Base-by-base conservation (phyloP, 2,888 invertebrate genomes). In the Hydraecia micacea region DNA sequence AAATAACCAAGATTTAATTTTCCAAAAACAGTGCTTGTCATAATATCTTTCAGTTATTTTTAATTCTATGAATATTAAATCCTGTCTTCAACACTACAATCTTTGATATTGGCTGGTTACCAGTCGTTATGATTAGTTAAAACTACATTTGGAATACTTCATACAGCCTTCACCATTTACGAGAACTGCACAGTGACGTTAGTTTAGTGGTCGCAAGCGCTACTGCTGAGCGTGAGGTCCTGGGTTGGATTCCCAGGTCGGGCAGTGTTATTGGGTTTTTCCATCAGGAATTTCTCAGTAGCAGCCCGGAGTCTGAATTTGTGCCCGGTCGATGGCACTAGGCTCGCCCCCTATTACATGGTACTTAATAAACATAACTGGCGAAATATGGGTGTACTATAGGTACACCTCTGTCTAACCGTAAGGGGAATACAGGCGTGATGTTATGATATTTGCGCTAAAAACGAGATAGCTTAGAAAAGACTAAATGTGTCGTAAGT, bases 361-460 rank as follows among this genome's bases (percentile, higher is more conserved):
- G 25, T 3, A 55, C 25, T 25, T 8, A 9, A 25, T 8, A 9
- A 25, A 25, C 52, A 52, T 2, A 52, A 55, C n/a, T 55, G 11
- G 55, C 11, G 11, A 55, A 55, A 58, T n/a, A 5, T n/a, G 1
- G 1, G 25, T 55, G 9, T 39, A 9, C 1, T 8, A 39, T 39
- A 39, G 39, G 39, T 4, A n/a, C n/a, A n/a, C 4, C 11, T 55
- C 55, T 55, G 5, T 11, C 25, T 11, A n/a, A n/a, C 13, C n/a
- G n/a, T 13, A 13, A 0, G 6, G 58, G 0, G 5, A n/a, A 0
- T 13, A 6, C 4, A 55, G 55, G 55, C 11, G 55, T 5, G 0
- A 5, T 58, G n/a, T 58, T 13, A 13, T 15, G 58, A 13, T 15
- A n/a, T 58, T 58, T n/a, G n/a, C 63, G 6, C 32, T 63, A 13